Evolutionary conservation across 2,113 vertebrate species (phyloP).

Genomic region (Mastomys coucha): DNA sequence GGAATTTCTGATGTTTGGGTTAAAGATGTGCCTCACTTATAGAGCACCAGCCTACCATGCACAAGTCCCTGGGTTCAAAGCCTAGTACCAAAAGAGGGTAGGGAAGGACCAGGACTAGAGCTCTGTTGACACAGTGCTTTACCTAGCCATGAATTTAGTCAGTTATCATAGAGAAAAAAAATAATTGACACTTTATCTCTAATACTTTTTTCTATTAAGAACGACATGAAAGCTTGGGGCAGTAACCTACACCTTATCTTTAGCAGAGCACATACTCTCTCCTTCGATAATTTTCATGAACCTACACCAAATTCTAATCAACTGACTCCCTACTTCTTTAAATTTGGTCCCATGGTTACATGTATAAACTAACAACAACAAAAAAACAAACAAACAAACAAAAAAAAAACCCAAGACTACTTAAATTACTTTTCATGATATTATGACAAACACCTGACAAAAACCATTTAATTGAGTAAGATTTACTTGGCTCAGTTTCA

Average conservation of each 20-base stretch:
- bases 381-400: too few relatives aligned
- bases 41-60: neutral
- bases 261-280: neutral
- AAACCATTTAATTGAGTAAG: neutral
- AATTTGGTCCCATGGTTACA: neutral
- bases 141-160: neutral
- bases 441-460: neutral
- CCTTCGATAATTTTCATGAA: constrained; percentile 37
- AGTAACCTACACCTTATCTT: neutral
- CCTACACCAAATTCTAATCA: neutral
- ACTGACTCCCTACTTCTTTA: neutral
- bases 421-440: neutral
- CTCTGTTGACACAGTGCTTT: neutral
- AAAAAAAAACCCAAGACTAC: neutral
- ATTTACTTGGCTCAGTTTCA: neutral
- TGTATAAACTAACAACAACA: neutral
- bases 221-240: neutral
- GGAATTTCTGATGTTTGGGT: neutral
- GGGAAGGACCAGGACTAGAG: neutral
- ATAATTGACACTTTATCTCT: neutral
- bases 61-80: neutral
- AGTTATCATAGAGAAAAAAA: neutral
- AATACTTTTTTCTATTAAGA: neutral
- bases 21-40: neutral
- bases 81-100: neutral